Evolutionary conservation across 2,113 vertebrate genomes (phyloP).

Genomic region (Hypocryptadius cinnamomeus): DNA sequence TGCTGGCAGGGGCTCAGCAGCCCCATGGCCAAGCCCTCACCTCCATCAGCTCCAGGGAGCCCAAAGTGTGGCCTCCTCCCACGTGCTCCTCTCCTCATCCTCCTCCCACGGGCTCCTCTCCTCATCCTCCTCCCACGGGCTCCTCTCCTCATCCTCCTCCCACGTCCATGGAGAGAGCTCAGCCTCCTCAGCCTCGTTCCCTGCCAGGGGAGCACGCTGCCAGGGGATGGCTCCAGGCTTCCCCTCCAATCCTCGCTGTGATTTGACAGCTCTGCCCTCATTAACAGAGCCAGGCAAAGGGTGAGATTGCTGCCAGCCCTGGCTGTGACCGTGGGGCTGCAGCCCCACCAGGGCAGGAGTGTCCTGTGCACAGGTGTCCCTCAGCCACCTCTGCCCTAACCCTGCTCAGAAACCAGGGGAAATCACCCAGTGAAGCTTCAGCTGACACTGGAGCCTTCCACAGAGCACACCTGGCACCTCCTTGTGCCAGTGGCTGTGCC

Average conservation of each 20-base stretch:
- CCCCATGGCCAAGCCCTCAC: rapidly evolving
- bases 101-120: neutral
- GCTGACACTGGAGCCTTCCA: neutral
- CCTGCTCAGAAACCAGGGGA: neutral
- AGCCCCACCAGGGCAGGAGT: neutral
- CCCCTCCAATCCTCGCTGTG: neutral
- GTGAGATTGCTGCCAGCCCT: rapidly evolving
- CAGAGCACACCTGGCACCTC: neutral
- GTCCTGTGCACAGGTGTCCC: neutral
- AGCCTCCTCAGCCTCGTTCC: rapidly evolving
- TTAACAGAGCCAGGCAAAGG: neutral
- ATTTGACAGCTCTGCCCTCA: neutral
- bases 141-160: neutral
- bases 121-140: neutral
- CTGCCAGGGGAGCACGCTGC: neutral
- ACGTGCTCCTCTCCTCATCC: neutral
- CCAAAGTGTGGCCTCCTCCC: rapidly evolving
- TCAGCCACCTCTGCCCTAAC: rapidly evolving
- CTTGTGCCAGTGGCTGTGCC: rapidly evolving
- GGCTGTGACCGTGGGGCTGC: neutral
- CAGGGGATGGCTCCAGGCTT: neutral
- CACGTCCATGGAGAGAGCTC: rapidly evolving
- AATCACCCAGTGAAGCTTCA: neutral
- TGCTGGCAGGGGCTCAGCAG: rapidly evolving
- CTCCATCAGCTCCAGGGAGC: neutral